Conservation (phyloP, 2,797 vertebrate species). For the Mycteria americana region DNA sequence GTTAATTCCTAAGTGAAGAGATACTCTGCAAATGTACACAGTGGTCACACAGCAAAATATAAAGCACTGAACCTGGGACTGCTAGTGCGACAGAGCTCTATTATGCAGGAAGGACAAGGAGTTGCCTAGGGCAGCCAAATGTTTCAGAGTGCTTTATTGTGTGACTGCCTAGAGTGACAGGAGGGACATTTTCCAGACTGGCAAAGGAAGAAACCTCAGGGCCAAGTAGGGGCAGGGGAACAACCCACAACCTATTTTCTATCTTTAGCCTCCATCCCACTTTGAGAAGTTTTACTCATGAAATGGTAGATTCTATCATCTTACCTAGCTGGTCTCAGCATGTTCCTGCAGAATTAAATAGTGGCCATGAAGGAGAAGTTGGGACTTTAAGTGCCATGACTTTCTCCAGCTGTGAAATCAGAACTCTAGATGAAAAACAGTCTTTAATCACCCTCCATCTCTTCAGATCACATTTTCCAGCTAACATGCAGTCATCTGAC, state of each 20-base stretch:
- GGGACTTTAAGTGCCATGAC: background rate
- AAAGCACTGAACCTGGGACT: background rate
- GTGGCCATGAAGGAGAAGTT: background rate
- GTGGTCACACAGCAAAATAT: background rate
- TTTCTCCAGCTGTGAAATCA: background rate
- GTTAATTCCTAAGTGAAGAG: background rate
- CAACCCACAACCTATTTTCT: background rate
- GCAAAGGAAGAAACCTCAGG: background rate
- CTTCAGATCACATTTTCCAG: slow-evolving; percentile 2
- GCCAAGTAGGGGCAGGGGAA: background rate
- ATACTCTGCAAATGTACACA: background rate
- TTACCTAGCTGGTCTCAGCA: background rate
- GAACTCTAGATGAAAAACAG: background rate
- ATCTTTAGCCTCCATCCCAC: background rate
- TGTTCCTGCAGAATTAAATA: background rate
- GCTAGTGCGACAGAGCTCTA: background rate
- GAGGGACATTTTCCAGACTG: background rate
- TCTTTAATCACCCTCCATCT: background rate
- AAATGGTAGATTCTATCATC: background rate
- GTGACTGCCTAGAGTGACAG: background rate
- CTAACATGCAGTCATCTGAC: background rate
- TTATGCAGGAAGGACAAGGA: background rate
- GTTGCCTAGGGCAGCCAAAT: background rate
- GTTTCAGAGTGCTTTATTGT: background rate
- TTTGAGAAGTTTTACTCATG: background rate